These are phyloP conservation scores for Schizaphis graminum DNA, from an alignment of 2,888 invertebrate genomes.

Conservation along the genomic window DNA sequence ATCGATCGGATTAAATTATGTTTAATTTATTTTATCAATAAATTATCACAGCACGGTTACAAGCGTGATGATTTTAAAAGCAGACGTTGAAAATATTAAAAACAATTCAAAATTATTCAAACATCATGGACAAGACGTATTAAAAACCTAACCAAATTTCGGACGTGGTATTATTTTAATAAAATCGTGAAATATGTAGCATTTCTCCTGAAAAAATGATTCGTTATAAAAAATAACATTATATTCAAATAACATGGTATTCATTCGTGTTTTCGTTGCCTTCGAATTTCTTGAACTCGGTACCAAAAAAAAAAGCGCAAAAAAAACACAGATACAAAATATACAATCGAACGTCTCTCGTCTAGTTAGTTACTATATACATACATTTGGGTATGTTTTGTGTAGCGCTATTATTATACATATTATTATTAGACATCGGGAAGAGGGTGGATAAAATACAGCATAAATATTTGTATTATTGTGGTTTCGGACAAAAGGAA, in stretches of 20 bases:
- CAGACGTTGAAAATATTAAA: neutral
- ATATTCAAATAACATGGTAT: neutral
- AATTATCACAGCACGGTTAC: neutral
- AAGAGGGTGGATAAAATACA: neutral
- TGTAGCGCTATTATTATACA: neutral
- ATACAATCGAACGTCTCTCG: neutral
- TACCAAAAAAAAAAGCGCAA: neutral
- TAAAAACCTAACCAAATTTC: neutral
- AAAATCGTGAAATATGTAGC: neutral
- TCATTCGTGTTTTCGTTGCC: neutral
- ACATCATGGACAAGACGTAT: neutral
- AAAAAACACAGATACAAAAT: neutral
- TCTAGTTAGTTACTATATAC: too few relatives aligned
- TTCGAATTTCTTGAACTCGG: neutral
- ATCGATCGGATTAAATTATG: neutral
- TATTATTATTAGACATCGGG: conserved; percentile 26
- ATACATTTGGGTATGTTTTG: neutral
- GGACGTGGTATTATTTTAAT: neutral
- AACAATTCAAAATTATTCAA: neutral
- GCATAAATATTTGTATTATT: conserved; percentile 51
- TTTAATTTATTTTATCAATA: neutral
- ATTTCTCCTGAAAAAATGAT: neutral
- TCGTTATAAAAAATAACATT: neutral
- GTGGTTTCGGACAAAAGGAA: conserved; percentile 46
- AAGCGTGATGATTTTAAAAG: too few relatives aligned